Evolutionary conservation across 2,888 invertebrate genomes (phyloP), one percentile per base, ranked within the genome.

Genomic region (Eupithecia subfuscata): DNA sequence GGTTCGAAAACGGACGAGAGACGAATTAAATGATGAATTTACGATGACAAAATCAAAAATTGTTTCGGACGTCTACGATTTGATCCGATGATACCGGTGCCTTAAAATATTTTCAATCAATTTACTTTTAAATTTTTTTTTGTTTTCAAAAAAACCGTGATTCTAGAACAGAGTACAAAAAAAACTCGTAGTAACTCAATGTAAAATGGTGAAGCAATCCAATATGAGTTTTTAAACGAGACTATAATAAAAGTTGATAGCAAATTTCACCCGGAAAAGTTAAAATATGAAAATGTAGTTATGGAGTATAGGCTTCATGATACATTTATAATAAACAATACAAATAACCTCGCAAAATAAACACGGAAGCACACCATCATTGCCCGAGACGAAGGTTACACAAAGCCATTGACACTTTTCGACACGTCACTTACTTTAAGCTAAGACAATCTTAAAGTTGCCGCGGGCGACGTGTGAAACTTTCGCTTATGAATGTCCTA

Each of bases 401-500:
- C 82, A 84, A 84, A 86, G 72, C 75, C 77, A 78, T 75, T 82
- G 84, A 83, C 85, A 83, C 85, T 87, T 86, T 86, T 84, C 75
- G 85, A 84, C 81, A 82, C 82, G 84, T 86, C 85, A 86, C 81
- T 84, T 81, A 73, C 79, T 77, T 81, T 77, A 75, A 78, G 74
- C 78, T 75, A 70, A 79, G 73, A 82, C 82, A 83, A 86, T 83
- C 81, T 82, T 74, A 80, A 81, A 81, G 80, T 75, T 75, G 82
- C 82, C 83, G 81, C 80, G 76, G 79, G 81, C 82, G 80, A 83
- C 79, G 83, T 83, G 84, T 81, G 76, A 77, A 83, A 88, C 90
- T 92, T 92, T 92, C 92, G 87, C 90, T 90, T 88, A 88, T 89
- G 89, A 88, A 89, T 90, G 88, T 86, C 72, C 65, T 56, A 68